Evolutionary conservation across 2,888 invertebrate species (phyloP).

Genomic region (Ectemnius lituratus): DNA sequence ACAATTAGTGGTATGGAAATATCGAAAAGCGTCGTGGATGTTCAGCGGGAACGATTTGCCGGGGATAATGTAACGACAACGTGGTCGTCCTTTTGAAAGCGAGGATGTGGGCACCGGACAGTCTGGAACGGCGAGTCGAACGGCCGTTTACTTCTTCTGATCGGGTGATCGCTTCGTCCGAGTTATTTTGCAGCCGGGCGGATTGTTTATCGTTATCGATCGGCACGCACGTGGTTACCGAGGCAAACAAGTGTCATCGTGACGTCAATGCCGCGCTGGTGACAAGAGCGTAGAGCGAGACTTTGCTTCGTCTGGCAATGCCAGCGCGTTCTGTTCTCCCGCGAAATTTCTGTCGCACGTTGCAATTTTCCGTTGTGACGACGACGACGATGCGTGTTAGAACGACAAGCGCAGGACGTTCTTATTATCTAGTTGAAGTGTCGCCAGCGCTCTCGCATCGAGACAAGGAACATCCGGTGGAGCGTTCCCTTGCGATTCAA

Average conservation of each 20-base stretch:
- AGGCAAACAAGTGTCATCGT: slow-evolving; percentile 60
- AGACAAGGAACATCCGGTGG: slow-evolving; percentile 22
- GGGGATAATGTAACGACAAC: too few species aligned
- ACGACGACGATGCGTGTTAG: not conserved
- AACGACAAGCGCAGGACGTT: not conserved
- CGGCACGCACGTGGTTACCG: slow-evolving; percentile 19
- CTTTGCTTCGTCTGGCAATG: slow-evolving; percentile 6
- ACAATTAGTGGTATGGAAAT: too few species aligned
- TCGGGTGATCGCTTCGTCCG: slow-evolving; percentile 31
- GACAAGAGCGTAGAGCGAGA: slow-evolving; percentile 26
- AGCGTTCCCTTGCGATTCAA: not conserved
- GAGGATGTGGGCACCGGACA: too few species aligned
- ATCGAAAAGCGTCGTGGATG: too few species aligned
- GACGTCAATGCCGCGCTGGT: slow-evolving; percentile 53
- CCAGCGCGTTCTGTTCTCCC: not conserved
- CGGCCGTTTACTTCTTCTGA: slow-evolving; percentile 16
- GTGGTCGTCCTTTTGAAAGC: too few species aligned
- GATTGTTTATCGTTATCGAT: slow-evolving; percentile 53
- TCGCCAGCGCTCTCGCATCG: slow-evolving; percentile 11
- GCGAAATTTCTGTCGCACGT: slow-evolving; percentile 35
- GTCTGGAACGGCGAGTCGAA: too few species aligned
- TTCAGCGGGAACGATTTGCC: too few species aligned
- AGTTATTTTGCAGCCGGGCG: slow-evolving; percentile 29
- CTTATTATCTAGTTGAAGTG: slow-evolving; percentile 17
- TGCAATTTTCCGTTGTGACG: slow-evolving; percentile 21